Conservation (phyloP, 2,113 vertebrate genomes). For the Platysternon megacephalum region DNA sequence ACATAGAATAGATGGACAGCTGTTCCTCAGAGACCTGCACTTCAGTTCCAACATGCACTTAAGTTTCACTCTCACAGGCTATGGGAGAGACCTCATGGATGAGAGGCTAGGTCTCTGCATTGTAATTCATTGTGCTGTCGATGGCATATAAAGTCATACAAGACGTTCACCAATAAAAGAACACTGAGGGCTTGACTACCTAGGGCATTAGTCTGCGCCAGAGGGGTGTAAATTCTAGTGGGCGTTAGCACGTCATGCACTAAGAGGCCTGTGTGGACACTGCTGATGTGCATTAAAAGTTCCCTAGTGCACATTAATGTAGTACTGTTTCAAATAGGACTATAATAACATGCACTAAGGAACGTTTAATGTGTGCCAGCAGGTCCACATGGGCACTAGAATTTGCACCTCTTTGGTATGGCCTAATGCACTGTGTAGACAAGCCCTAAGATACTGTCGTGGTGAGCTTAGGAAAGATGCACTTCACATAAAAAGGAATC, state of each 20-base stretch:
- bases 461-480: background rate
- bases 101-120: background rate
- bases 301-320: no score
- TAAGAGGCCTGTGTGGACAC: no score
- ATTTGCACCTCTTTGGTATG: no score
- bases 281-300: no score
- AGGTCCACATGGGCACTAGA: no score
- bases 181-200: background rate
- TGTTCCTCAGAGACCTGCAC: background rate
- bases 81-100: background rate
- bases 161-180: background rate
- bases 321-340: no score
- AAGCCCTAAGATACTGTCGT: background rate
- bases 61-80: background rate
- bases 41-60: background rate
- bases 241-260: no score
- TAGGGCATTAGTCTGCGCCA: no score
- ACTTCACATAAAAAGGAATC: background rate
- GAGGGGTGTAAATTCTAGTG: no score
- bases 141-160: background rate
- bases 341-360: no score
- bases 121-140: background rate
- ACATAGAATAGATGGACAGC: background rate
- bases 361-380: no score
- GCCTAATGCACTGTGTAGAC: no score